Evolutionary conservation across 2,797 vertebrate species (phyloP).

Genomic region (Gephyroberyx darwinii): DNA sequence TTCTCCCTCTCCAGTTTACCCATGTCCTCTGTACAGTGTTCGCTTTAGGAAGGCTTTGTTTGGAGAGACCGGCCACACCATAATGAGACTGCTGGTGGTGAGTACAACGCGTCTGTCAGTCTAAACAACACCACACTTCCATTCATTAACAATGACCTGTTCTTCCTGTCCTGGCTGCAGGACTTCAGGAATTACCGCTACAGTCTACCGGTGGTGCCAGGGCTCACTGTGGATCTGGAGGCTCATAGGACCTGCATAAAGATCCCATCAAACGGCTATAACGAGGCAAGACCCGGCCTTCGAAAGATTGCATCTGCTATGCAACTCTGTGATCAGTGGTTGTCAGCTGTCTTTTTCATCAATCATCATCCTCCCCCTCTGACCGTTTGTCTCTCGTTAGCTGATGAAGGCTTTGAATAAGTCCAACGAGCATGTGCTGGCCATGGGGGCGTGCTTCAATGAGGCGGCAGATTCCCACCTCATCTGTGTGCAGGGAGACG

Average conservation of each 20-base stretch:
- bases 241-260: conserved; percentile 96
- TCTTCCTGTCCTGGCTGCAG: conserved; percentile 71
- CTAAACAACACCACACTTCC: conserved; percentile 3
- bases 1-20: conserved; percentile 87
- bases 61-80: conserved; percentile 96
- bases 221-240: conserved; percentile 96
- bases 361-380: not conserved
- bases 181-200: conserved; percentile 99
- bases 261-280: conserved; percentile 93
- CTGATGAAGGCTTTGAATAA: conserved; percentile 98
- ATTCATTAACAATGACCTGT: not conserved
- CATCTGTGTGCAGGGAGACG: conserved; percentile 96
- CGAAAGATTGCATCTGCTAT: not conserved
- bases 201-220: conserved; percentile 92
- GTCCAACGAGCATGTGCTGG: conserved; percentile 96
- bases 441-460: conserved; percentile 95
- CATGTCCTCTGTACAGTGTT: conserved; percentile 97
- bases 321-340: not conserved
- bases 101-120: conserved; percentile 69
- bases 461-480: conserved; percentile 96
- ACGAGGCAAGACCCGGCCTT: conserved; percentile 84
- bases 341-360: not conserved
- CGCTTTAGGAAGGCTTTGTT: conserved; percentile 96
- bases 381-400: conserved; percentile 69
- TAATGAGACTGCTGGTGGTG: conserved; percentile 98